A percentile compares a stretch with the other conserved stretches of the same genome.
Evolutionary conservation across 30 jellyfish, hydroid and myxozoan species (phyloP).

Genomic region (Aurelia coerulea): DNA sequence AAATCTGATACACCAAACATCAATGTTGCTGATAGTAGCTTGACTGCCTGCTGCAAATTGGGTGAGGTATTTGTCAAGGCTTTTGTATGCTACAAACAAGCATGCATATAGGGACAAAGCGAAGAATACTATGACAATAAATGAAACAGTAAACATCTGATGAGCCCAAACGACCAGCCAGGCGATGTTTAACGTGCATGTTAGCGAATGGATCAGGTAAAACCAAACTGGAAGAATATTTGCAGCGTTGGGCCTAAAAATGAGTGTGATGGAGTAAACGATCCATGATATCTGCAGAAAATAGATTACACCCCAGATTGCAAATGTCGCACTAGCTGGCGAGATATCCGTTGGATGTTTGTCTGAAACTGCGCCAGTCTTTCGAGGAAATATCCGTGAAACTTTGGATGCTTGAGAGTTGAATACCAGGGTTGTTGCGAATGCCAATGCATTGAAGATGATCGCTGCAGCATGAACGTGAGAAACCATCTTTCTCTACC

Average conservation of each 20-base stretch:
- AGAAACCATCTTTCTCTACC: conserved; percentile 21
- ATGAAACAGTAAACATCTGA: conserved; percentile 25
- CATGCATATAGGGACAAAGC: conserved; percentile 44
- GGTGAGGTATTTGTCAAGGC: conserved; percentile 36
- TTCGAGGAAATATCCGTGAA: conserved; percentile 64
- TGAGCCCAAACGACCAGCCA: conserved; percentile 89
- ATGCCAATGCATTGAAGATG: conserved; percentile 22
- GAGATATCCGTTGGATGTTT: conserved; percentile 56
- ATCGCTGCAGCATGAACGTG: conserved; percentile 13
- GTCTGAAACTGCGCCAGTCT: conserved; percentile 65
- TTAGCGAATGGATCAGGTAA: conserved; percentile 34
- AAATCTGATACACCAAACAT: conserved; percentile 43
- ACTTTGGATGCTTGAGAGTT: conserved; percentile 42
- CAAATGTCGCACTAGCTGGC: conserved; percentile 80
- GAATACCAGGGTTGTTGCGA: conserved; percentile 24
- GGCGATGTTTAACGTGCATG: conserved; percentile 33
- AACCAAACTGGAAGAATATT: conserved; percentile 68
- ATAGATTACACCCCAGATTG: conserved; percentile 85
- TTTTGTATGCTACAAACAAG: conserved; percentile 60
- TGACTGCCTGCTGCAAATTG: not conserved
- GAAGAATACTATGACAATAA: conserved; percentile 21
- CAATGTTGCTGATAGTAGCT: conserved; percentile 13
- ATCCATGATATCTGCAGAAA: conserved; percentile 69
- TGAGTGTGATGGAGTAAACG: conserved; percentile 40
- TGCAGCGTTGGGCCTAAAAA: conserved; percentile 54